Evolutionary conservation across 92 coral and sea anemone species (phyloP), one percentile per base, ranked within the genome.

Genomic region (Desmophyllum pertusum): DNA sequence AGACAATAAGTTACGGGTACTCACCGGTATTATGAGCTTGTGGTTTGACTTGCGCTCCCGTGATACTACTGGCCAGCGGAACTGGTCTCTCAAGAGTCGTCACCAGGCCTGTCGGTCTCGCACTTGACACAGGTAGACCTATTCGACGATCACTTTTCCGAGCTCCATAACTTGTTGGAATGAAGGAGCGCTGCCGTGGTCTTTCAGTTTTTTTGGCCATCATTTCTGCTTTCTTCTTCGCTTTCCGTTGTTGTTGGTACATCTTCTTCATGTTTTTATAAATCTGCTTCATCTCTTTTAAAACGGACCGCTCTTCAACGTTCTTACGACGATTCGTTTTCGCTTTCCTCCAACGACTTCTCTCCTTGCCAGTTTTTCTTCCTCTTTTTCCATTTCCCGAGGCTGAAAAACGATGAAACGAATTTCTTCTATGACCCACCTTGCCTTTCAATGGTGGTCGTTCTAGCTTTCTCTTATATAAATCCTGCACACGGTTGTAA

Each of bases 221-320:
- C 40, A 1, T 42, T 23, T 41, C n/a, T 0, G 83, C 45, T 52
- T 78, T 81, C 33, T 68, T 76, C 78, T 72, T 55, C 4, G 52
- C 31, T 9, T 76, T 73, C 67, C 33, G 25, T 30, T 86, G 72
- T 46, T 85, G 84, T 17, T 69, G 78, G 45, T 90, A 91, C 25
- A 91, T 77, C 18, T 87, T 70, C 71, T 91, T 94, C 95, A 94
- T 91, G 50, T 91, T 90, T 11, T 80, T 86, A 86, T 86, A 94
- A n/a, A 94, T 91, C 13, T 73, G 57, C 64, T 80, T 94, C 78
- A 94, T 92, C 61, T 94, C 93, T 42, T 68, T 76, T 25, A 94
- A 80, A 19, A 94, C 83, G 33, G 83, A 73, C 30, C 81, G 68
- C n/a, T 91, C 95, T 19, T 87, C 83, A 62, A 50, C 52, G 33